Evolutionary conservation across 2,113 vertebrate genomes (phyloP).

Genomic region (Mormyrus iriodes): DNA sequence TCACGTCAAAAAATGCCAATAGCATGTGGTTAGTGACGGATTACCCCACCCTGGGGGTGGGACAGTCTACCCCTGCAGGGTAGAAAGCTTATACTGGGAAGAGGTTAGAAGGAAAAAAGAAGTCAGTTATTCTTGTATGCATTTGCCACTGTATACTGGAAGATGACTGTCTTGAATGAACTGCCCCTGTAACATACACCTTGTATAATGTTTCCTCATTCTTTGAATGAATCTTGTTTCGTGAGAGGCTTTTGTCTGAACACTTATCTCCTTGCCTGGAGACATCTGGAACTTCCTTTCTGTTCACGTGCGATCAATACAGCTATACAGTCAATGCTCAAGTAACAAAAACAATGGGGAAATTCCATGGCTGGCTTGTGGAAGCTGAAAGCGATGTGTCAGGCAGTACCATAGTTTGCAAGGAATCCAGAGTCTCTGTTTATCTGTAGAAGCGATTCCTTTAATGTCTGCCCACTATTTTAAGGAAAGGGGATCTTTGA

Average conservation of each 20-base stretch:
- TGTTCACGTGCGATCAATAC: neutral
- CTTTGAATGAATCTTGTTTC: neutral
- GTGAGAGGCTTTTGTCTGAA: neutral
- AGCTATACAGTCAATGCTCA: neutral
- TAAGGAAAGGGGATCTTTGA: neutral
- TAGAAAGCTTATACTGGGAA: neutral
- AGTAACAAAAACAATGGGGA: neutral
- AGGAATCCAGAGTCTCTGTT: neutral
- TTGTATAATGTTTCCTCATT: neutral
- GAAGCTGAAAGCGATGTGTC: neutral
- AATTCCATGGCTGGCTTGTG: neutral
- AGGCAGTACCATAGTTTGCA: neutral
- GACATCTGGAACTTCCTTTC: neutral
- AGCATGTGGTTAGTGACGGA: neutral
- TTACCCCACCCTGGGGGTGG: neutral
- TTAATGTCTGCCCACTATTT: neutral
- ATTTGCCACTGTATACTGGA: neutral
- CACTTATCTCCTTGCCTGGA: neutral
- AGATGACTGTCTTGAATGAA: neutral
- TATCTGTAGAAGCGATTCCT: neutral
- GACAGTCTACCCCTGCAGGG: neutral
- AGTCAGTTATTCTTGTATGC: neutral
- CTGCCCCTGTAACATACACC: neutral
- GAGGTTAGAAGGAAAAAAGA: neutral
- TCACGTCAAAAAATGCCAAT: neutral